Evolutionary conservation across 2,797 vertebrate genomes (phyloP), one percentile per base, ranked within the genome.

Genomic region (Xyrichtys novacula): DNA sequence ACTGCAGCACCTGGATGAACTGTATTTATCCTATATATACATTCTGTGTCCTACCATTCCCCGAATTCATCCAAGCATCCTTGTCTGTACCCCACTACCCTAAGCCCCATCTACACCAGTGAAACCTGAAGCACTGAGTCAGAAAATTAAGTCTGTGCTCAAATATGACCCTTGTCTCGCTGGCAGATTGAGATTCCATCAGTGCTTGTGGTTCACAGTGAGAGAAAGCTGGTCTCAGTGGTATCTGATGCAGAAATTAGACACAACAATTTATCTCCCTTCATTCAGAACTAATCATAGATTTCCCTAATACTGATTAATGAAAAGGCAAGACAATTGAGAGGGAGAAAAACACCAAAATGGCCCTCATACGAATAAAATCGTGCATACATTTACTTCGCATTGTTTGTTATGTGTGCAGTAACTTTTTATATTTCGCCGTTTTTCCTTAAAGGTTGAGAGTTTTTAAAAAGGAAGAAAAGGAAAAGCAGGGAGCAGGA

Each of bases 91-190:
- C 23, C 40, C 47, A 17, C 23, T 20, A 32, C 52, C 43, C 17
- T 14, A 23, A 65, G 25, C 52, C 38, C 57, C 70, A 47, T 65
- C 57, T 66, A 53, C 58, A 80, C 26, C 55, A 64, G 4, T 78
- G 81, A 64, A 73, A 77, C 70, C 61, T 63, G 65, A 52, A 74
- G 84, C 80, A 81, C 69, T 85, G 76, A 85, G 74, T 83, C 74
- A 84, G 78, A 89, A 85, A 87, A 87, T 89, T 70, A 81, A 79
- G 75, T 76, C 68, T 72, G 74, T 77, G 76, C 74, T 82, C 64
- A 77, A 78, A 85, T 83, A 84, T 77, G 77, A 85, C 80, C 57
- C 62, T 79, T 79, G 82, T 71, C 71, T 71, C 46, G 29, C 74
- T 47, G 50, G 49, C 67, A 80, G 67, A 80, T 82, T 83, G 74